phyloP scores from a whole-genome alignment of 2,797 vertebrate species.

The Amniataba percoides region DNA sequence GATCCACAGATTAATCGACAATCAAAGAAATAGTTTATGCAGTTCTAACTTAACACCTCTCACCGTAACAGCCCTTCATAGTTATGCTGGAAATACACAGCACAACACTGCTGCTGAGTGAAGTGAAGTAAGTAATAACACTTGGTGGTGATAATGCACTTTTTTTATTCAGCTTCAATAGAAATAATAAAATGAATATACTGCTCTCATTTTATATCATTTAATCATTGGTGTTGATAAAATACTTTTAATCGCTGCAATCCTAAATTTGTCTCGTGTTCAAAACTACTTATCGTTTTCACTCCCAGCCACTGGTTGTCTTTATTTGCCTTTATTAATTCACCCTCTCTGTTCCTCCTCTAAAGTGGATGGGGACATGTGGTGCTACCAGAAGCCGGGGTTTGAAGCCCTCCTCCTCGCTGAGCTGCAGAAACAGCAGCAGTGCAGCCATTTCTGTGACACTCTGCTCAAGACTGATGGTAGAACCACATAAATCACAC shows the following conservation, averaged over 20 bases:
- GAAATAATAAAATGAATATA: background rate
- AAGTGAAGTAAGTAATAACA: background rate
- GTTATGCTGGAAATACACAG: background rate
- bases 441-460: constrained; percentile 83
- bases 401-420: constrained; percentile 78
- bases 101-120: background rate
- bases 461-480: constrained; percentile 81
- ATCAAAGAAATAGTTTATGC: too few relatives aligned
- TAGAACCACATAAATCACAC: constrained; percentile 43
- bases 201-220: too few relatives aligned
- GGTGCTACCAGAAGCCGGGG: constrained; percentile 76
- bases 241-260: background rate
- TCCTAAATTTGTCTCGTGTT: background rate
- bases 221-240: background rate
- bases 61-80: background rate
- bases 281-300: background rate
- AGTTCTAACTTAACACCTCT: background rate
- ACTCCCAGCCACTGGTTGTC: background rate
- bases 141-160: background rate
- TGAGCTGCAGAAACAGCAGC: constrained; percentile 85
- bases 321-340: background rate
- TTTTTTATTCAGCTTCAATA: background rate
- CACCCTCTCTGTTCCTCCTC: background rate
- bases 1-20: too few relatives aligned
- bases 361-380: constrained; percentile 70